phyloP scores from a whole-genome alignment of 2,797 vertebrate species.

The Numenius phaeopus region DNA sequence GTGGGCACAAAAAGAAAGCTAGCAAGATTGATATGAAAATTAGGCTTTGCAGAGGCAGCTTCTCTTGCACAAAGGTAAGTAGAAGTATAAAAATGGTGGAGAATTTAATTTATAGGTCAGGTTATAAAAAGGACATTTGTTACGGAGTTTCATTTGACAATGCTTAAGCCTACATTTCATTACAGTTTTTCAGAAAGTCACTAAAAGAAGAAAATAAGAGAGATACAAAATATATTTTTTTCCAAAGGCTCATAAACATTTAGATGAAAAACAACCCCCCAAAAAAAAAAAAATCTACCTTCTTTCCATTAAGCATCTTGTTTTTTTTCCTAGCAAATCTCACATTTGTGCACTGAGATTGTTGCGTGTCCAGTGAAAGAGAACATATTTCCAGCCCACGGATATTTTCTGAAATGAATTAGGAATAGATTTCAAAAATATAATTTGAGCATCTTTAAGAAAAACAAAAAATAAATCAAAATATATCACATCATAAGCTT shows the following conservation, averaged over 20 bases:
- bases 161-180: background rate
- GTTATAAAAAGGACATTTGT: background rate
- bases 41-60: background rate
- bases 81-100: background rate
- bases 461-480: background rate
- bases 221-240: background rate
- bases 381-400: slow-evolving; percentile 79
- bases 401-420: slow-evolving; percentile 72
- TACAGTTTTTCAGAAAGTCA: background rate
- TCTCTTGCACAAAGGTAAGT: background rate
- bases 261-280: background rate
- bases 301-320: slow-evolving; percentile 50
- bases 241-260: background rate
- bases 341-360: slow-evolving; percentile 67
- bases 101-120: background rate
- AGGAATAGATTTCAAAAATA: slow-evolving; percentile 19
- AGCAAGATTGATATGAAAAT: background rate
- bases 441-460: background rate
- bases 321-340: slow-evolving; percentile 54
- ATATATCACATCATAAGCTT: background rate
- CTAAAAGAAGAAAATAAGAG: background rate
- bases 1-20: background rate
- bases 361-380: slow-evolving; percentile 67
- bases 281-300: slow-evolving; percentile 58
- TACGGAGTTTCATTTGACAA: background rate